Conservation (phyloP, 2,113 vertebrate species). For the Ictalurus furcatus region DNA sequence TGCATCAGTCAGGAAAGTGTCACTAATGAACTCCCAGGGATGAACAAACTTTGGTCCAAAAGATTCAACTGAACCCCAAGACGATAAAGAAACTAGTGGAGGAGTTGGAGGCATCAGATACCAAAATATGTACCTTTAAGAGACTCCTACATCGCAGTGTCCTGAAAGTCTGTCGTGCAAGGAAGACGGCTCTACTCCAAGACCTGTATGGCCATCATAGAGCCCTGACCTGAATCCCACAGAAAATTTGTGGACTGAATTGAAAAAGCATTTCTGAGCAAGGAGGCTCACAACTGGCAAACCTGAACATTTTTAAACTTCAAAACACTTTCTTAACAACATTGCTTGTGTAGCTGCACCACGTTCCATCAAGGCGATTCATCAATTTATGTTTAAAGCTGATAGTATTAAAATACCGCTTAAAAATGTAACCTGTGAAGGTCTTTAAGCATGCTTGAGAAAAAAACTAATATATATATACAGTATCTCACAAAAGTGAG, state of each 20-base stretch:
- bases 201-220: background rate
- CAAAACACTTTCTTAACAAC: background rate
- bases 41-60: background rate
- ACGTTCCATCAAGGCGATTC: constrained; percentile 35
- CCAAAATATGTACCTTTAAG: background rate
- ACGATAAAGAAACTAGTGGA: background rate
- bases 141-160: background rate
- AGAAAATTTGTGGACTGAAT: background rate
- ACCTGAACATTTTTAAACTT: background rate
- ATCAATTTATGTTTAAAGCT: background rate
- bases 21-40: background rate
- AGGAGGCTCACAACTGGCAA: background rate
- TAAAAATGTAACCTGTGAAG: background rate
- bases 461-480: background rate
- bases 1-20: background rate
- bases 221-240: background rate
- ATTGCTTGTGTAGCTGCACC: constrained; percentile 46
- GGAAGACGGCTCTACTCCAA: background rate
- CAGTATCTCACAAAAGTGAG: no score
- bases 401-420: background rate
- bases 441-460: background rate
- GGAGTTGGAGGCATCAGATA: background rate
- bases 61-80: background rate
- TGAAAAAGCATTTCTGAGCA: background rate
- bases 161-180: background rate